Evolutionary conservation across 2,113 vertebrate species (phyloP), one percentile per base, ranked within the genome.

Genomic region (Phylloscopus trochiloides): DNA sequence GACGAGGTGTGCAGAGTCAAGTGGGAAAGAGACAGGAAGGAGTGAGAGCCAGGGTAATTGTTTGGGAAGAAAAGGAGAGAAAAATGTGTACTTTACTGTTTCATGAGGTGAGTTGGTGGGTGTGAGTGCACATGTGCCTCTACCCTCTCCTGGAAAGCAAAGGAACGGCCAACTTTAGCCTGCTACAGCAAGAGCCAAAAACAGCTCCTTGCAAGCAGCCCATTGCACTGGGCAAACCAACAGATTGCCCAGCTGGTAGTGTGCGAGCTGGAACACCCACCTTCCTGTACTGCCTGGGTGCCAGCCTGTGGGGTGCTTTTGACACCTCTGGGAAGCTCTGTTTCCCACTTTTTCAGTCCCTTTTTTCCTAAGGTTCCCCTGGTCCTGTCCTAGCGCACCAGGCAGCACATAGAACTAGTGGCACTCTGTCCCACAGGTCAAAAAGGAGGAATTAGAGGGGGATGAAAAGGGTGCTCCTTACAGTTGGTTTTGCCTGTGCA

Each of bases 401-500:
- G n/a, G 59, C 13, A 51, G 31, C 18, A 52, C 0, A 0, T 5
- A 45, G 15, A 67, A 40, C n/a, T 36, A 19, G 24, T 58, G 63
- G 26, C 50, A 48, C 12, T 15, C 3, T 29, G 50, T 62, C 45
- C 17, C 50, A n/a, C 25, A 20, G 31, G 19, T 47, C 24, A 12
- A 36, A 91, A 86, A 84, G 31, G n/a, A 55, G 14, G 29, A 73
- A 81, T 61, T 48, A 16, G n/a, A 62, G 22, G 2, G 3, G 1
- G 4, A 26, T 58, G 36, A n/a, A 85, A 84, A 80, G 17, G 21
- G 5, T 45, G 21, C 11, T 80, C 14, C 47, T 93, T 52, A 40
- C 13, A 48, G 9, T 6, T 34, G 8, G 14, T 57, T 63, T 24
- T 16, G 17, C 18, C 14, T 4, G 0, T 48, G n/a, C 31, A 14